Evolutionary conservation across 2,888 invertebrate species (phyloP).

Genomic region (Pantelozetes paolii): DNA sequence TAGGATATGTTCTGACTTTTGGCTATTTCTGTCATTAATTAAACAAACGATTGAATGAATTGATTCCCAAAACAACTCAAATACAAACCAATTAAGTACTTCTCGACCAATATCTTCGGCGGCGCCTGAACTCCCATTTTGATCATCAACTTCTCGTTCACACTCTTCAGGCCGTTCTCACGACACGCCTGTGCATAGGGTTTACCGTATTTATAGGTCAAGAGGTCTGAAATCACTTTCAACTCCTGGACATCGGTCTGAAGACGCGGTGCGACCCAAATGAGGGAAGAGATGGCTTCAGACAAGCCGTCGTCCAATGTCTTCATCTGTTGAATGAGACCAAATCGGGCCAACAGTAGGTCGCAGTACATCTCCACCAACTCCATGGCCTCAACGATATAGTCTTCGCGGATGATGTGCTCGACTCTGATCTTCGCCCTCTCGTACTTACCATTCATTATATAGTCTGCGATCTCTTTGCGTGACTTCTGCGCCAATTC

Average conservation of each 20-base stretch:
- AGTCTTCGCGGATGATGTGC: slow-evolving; percentile 97
- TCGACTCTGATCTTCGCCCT: slow-evolving; percentile 93
- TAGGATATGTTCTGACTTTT: slow-evolving; percentile 91
- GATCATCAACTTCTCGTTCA: slow-evolving; percentile 78
- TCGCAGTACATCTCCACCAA: slow-evolving; percentile 99
- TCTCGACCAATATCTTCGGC: slow-evolving; percentile 88
- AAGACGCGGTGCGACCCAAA: slow-evolving; percentile 94
- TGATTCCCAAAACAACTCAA: not conserved
- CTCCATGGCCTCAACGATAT: slow-evolving; percentile 98
- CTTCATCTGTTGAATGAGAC: slow-evolving; percentile 92
- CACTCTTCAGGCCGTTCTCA: slow-evolving; percentile 71
- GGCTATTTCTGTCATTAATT: slow-evolving; percentile 75
- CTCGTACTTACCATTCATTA: slow-evolving; percentile 59
- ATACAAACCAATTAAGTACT: slow-evolving; percentile 55
- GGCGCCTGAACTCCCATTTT: slow-evolving; percentile 92
- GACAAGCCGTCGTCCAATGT: slow-evolving; percentile 86
- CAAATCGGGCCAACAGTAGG: slow-evolving; percentile 88
- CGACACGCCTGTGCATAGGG: slow-evolving; percentile 84
- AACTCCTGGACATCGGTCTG: slow-evolving; percentile 62
- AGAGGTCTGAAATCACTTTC: slow-evolving; percentile 76
- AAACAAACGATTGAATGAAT: not conserved
- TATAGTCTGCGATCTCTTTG: slow-evolving; percentile 95
- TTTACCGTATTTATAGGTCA: slow-evolving; percentile 87
- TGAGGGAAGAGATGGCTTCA: slow-evolving; percentile 89
- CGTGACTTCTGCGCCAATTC: slow-evolving; percentile 92